A percentile compares a stretch with the other conserved stretches of the same genome.
These are phyloP conservation scores for Alca torda DNA, from an alignment of 2,797 vertebrate genomes.

Conservation along the genomic window DNA sequence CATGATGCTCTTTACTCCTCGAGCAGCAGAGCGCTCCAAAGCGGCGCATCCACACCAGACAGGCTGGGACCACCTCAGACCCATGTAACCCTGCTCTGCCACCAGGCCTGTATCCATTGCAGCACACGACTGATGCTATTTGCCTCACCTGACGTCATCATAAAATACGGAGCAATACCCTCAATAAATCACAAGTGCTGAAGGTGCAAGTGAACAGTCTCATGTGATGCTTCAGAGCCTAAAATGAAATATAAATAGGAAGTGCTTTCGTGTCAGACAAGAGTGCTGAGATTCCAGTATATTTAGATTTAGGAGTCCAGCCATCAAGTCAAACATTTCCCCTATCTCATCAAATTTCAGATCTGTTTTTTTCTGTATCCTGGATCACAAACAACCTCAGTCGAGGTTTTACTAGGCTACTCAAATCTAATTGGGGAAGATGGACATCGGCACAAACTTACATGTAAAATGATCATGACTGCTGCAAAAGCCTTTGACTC, in stretches of 20 bases:
- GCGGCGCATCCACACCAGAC: accelerated
- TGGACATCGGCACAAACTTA: background rate
- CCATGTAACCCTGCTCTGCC: background rate
- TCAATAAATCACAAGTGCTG: background rate
- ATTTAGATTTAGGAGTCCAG: background rate
- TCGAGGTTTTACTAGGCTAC: background rate
- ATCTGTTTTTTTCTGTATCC: background rate
- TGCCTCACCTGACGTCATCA: background rate
- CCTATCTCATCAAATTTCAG: background rate
- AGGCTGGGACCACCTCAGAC: background rate
- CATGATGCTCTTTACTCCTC: background rate
- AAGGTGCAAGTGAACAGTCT: background rate
- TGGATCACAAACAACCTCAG: background rate
- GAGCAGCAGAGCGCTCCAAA: background rate
- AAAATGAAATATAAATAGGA: background rate
- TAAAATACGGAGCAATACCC: background rate
- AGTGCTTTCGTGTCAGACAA: background rate
- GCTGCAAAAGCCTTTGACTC: background rate
- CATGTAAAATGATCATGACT: background rate
- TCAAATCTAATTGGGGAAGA: background rate
- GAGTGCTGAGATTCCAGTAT: background rate
- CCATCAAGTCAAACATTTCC: background rate
- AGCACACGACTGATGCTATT: background rate
- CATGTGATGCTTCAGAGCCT: background rate
- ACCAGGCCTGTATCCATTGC: background rate